Conservation (phyloP, 92 coral and sea anemone species). For the Umimayanthus chanpuru region DNA sequence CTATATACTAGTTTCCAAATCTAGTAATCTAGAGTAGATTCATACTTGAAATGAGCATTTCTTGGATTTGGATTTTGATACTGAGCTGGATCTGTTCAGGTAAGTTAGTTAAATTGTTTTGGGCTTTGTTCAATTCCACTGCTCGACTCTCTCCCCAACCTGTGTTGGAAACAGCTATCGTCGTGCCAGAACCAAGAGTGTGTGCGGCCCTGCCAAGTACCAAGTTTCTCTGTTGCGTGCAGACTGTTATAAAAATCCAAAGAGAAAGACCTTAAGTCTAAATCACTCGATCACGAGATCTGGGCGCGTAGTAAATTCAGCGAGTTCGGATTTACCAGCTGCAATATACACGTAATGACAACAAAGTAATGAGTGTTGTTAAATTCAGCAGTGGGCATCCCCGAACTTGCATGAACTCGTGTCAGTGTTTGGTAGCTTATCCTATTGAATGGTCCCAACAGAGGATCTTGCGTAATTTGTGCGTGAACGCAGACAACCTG, state of each 20-base stretch:
- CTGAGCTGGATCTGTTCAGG: slow-evolving; percentile 40
- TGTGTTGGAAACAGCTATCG: background rate
- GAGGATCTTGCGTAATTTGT: background rate
- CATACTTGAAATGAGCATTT: slow-evolving; percentile 11
- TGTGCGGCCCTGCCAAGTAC: background rate
- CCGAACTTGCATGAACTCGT: slow-evolving; percentile 23
- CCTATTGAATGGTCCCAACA: background rate
- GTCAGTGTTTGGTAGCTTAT: background rate
- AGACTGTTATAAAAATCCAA: background rate
- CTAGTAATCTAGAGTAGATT: slow-evolving; percentile 41
- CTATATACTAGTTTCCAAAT: slow-evolving; percentile 24
- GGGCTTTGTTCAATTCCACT: slow-evolving; percentile 1
- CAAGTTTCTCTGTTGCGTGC: slow-evolving; percentile 14
- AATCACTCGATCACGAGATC: slow-evolving; percentile 23
- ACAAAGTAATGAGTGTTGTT: slow-evolving; percentile 26
- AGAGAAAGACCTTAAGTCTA: background rate
- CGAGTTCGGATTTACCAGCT: slow-evolving; percentile 28
- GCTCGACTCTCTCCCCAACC: background rate
- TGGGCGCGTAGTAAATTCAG: slow-evolving; percentile 11
- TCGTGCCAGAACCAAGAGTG: background rate
- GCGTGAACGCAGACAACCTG: background rate
- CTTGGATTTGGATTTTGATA: slow-evolving; percentile 14
- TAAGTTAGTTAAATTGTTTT: background rate
- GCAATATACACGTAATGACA: slow-evolving; percentile 25
- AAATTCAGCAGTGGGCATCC: slow-evolving; percentile 19